These are phyloP conservation scores for Pocillopora grandis DNA, from an alignment of 92 coral and sea anemone genomes.

Conservation along the genomic window DNA sequence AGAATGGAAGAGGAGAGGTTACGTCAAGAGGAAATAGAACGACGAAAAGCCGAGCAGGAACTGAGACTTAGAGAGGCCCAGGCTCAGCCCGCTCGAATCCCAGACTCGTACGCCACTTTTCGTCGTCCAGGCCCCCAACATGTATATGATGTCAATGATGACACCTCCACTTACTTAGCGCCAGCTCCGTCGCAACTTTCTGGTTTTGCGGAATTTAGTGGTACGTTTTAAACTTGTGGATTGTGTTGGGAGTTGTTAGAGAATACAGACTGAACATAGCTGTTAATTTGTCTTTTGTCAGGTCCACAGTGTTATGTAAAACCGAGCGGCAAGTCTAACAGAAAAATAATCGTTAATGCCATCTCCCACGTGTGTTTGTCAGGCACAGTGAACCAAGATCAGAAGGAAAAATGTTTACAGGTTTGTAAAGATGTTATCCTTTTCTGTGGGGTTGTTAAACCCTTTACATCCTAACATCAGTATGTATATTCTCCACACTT, in stretches of 20 bases:
- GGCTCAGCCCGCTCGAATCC: constrained; percentile 34
- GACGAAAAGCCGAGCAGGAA: constrained; percentile 64
- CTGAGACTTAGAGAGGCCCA: constrained; percentile 51
- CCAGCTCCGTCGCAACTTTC: constrained; percentile 49
- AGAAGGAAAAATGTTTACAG: constrained; percentile 93
- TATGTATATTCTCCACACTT: too few relatives aligned
- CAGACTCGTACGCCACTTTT: constrained; percentile 63
- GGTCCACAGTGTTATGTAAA: constrained; percentile 95
- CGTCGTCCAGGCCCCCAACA: constrained; percentile 64
- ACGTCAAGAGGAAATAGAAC: constrained; percentile 47
- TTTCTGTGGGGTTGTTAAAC: not conserved
- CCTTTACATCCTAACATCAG: too few relatives aligned
- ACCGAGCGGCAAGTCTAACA: constrained; percentile 95
- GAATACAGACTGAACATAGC: not conserved
- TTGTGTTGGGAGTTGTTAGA: not conserved
- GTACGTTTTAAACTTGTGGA: constrained; percentile 32
- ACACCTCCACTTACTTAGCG: constrained; percentile 8
- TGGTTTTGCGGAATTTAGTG: constrained; percentile 86
- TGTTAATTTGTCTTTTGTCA: constrained; percentile 26
- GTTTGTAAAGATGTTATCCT: constrained; percentile 31
- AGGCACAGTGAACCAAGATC: constrained; percentile 95
- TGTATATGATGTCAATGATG: constrained; percentile 21
- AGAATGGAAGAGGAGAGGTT: constrained; percentile 75
- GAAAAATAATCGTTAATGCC: constrained; percentile 86
- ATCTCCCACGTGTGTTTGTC: constrained; percentile 88